These are phyloP conservation scores for Rhinichthys klamathensis DNA, from an alignment of 2,113 vertebrate genomes.

Conservation along the genomic window DNA sequence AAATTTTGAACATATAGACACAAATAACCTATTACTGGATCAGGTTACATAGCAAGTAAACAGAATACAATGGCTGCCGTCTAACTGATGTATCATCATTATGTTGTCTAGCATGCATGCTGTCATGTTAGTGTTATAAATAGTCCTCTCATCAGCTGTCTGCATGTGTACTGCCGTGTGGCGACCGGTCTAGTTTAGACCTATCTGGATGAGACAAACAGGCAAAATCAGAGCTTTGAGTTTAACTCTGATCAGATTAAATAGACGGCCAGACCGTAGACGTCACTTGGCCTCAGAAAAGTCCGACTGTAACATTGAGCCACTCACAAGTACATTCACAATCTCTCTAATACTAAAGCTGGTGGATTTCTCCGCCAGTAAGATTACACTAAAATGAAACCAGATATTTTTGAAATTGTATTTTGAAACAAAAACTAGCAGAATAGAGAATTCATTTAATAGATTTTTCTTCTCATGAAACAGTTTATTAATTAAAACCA, in stretches of 20 bases:
- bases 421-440: conserved; percentile 19
- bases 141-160: conserved; percentile 6
- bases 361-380: too few species aligned
- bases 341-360: not conserved
- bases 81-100: not conserved
- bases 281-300: conserved; percentile 22
- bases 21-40: not conserved
- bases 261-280: conserved; percentile 23
- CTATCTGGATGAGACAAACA: conserved; percentile 29
- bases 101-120: not conserved
- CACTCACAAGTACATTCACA: conserved; percentile 2
- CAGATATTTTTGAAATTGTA: not conserved
- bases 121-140: conserved; percentile 24
- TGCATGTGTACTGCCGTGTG: conserved; percentile 5
- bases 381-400: not conserved
- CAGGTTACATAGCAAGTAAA: conserved; percentile 16
- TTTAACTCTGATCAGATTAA: conserved; percentile 48
- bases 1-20: not conserved
- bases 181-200: conserved; percentile 10
- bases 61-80: not conserved
- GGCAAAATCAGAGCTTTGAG: not conserved
- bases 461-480: too few species aligned
- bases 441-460: too few species aligned
- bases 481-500: too few species aligned
- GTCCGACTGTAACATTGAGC: not conserved